Percentiles rank a stretch among this genome's conserved stretches.
These are phyloP conservation scores for Scalopus aquaticus DNA, from an alignment of 2,113 vertebrate species.

Conservation along the genomic window DNA sequence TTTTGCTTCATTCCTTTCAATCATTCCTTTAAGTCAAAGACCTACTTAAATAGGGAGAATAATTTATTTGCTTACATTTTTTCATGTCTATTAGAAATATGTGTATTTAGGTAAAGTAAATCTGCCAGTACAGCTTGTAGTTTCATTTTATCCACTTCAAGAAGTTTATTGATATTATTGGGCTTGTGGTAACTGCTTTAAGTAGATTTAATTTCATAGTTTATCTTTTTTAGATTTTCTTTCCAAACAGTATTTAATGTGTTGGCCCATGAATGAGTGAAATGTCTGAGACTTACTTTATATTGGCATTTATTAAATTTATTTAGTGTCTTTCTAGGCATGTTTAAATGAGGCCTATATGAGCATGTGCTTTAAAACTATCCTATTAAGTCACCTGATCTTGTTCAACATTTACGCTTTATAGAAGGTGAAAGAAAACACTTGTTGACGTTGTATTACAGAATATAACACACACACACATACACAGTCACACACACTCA, in stretches of 20 bases:
- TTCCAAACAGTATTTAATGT: slow-evolving; percentile 32
- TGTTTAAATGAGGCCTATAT: not conserved
- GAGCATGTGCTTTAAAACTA: not conserved
- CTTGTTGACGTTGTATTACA: not conserved
- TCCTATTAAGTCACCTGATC: not conserved
- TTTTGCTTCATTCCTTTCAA: not conserved
- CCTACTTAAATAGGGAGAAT: not conserved
- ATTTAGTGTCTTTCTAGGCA: not conserved
- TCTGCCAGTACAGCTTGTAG: not conserved
- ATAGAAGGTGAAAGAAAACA: not conserved
- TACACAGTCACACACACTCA: fast-evolving
- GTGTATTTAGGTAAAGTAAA: not conserved
- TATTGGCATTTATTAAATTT: slow-evolving; percentile 28
- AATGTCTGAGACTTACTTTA: not conserved
- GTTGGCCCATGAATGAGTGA: not conserved
- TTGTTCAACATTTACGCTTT: not conserved
- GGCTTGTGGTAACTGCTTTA: slow-evolving; percentile 28
- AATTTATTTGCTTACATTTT: not conserved
- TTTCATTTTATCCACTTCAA: slow-evolving; percentile 49
- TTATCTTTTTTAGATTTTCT: slow-evolving; percentile 46
- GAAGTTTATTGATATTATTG: slow-evolving; percentile 44
- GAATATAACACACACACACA: not conserved
- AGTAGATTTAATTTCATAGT: slow-evolving; percentile 38
- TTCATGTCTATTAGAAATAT: not conserved
- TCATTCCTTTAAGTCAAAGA: slow-evolving; percentile 10